These are phyloP conservation scores for Zoanthus gigantus DNA, from an alignment of 92 coral and sea anemone species.

Conservation along the genomic window DNA sequence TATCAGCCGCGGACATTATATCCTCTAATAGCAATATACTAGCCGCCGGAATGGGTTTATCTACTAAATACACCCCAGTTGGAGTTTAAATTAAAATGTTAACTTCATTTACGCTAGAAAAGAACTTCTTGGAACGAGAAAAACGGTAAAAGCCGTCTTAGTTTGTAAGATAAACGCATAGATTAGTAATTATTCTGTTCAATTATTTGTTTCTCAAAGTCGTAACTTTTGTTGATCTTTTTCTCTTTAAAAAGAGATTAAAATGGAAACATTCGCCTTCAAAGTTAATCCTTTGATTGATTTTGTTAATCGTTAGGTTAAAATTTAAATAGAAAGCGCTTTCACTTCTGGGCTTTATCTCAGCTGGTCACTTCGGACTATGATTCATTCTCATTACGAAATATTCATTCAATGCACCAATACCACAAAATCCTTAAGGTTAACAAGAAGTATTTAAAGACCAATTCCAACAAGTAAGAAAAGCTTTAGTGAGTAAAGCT, in stretches of 20 bases:
- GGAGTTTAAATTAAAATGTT: too few relatives aligned
- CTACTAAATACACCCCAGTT: too few relatives aligned
- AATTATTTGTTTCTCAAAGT: background rate
- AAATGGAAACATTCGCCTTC: conserved; percentile 1
- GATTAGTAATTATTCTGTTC: background rate
- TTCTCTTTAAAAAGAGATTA: background rate
- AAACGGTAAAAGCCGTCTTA: background rate
- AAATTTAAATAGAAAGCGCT: background rate
- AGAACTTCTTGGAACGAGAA: too few relatives aligned
- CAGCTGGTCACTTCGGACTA: background rate
- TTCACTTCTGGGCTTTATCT: background rate
- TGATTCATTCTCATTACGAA: background rate
- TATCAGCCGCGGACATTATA: too few relatives aligned
- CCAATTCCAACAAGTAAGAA: background rate
- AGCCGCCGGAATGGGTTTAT: too few relatives aligned
- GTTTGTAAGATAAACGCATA: background rate
- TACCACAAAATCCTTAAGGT: background rate
- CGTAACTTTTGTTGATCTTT: conserved; percentile 11
- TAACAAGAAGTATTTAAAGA: background rate
- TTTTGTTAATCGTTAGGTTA: background rate
- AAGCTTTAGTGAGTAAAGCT: background rate
- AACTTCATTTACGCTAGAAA: too few relatives aligned
- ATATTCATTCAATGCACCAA: background rate
- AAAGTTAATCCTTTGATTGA: conserved; percentile 16
- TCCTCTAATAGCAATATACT: too few relatives aligned